These are phyloP conservation scores for Melanotaenia pygmaea DNA, from an alignment of 2,797 vertebrate species.

Conservation along the genomic window DNA sequence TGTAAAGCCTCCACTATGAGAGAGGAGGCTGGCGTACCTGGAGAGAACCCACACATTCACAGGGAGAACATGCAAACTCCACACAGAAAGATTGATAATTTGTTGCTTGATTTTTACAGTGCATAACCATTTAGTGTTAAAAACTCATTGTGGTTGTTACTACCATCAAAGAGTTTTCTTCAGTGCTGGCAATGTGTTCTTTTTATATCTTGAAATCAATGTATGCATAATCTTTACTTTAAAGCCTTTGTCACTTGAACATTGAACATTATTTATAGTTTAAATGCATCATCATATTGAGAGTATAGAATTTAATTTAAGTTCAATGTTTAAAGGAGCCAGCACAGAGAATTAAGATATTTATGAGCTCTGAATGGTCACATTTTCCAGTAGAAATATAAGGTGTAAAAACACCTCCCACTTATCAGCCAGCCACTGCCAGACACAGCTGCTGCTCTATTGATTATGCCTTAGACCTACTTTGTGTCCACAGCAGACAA, in stretches of 20 bases:
- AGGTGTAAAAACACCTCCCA: conserved; percentile 35
- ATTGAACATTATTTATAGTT: neutral
- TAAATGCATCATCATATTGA: neutral
- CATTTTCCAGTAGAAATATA: conserved; percentile 24
- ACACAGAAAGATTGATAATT: too few relatives aligned
- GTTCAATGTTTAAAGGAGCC: conserved; percentile 18
- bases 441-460: conserved; percentile 32
- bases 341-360: conserved; percentile 34
- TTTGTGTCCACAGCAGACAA: conserved; percentile 20
- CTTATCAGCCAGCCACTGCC: conserved; percentile 16
- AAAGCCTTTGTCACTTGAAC: neutral
- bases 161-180: conserved; percentile 34
- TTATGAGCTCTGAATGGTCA: conserved; percentile 47
- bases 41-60: too few relatives aligned
- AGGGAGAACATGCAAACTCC: too few relatives aligned
- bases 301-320: neutral
- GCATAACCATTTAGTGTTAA: conserved; percentile 31
- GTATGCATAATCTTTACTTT: neutral
- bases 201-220: conserved; percentile 29
- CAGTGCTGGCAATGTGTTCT: conserved; percentile 19
- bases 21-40: too few relatives aligned
- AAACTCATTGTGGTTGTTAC: conserved; percentile 40
- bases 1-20: too few relatives aligned
- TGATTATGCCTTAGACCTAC: conserved; percentile 7
- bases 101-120: too few relatives aligned